Evolutionary conservation across 2,797 vertebrate genomes (phyloP), one percentile per base, ranked within the genome.

Genomic region (Notamacropus eugenii): DNA sequence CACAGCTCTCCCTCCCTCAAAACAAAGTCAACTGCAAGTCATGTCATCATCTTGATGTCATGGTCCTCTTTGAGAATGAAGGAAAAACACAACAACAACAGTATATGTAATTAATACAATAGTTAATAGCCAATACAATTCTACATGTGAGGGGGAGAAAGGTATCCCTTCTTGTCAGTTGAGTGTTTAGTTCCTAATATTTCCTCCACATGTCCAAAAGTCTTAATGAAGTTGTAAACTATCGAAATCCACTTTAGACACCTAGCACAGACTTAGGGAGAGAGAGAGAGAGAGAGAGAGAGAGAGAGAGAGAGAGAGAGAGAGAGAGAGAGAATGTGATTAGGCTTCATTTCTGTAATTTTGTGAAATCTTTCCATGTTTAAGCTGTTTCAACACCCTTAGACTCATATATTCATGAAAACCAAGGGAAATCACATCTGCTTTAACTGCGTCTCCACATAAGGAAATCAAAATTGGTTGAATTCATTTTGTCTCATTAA

Each of bases 61-160:
- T 2, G 46, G 46, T 46, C 46, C 46, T 46, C 46, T 46, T 46
- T 46, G 46, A 46, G 46, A 46, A 46, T 46, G 46, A 46, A 46
- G 46, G 46, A 46, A 46, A 46, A 46, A 46, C 46, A 46, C 46
- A 46, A 46, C 46, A 46, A 46, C 46, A 46, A 46, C 46, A 46
- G 2, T 46, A 46, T 46, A 46, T 46, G 2, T 46, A 46, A 46
- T 46, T 46, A 46, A 46, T 46, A 46, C 2, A 46, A 55, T 55
- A 55, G 59, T 98, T 97, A 94, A 97, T 97, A 94, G 46, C 67
- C 95, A 96, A 97, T 97, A 92, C 94, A 97, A 96, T 93, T 94
- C 96, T 92, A 96, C 94, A 87, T 96, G 96, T 91, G 94, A 96
- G 82, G 54, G 55, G 57, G 90, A 97, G 93, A 55, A 93, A 95